phyloP scores from a whole-genome alignment of 2,797 vertebrate genomes.

The Masticophis lateralis region DNA sequence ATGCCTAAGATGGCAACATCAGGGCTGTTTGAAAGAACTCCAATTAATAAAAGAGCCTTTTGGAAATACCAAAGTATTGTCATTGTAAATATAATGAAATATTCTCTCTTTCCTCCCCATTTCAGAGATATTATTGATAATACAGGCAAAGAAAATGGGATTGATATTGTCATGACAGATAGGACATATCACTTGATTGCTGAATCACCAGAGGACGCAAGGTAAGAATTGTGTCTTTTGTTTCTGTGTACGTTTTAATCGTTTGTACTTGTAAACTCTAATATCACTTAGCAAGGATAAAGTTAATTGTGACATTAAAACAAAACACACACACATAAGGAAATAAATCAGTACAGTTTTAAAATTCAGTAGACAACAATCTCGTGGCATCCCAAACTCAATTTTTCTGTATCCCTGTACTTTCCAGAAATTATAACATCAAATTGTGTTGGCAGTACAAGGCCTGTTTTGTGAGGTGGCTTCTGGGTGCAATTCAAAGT shows the following conservation, averaged over 20 bases:
- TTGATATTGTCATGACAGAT: constrained; percentile 86
- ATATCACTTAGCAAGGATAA: neutral
- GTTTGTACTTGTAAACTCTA: neutral
- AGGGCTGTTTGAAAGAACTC: neutral
- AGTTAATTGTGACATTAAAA: constrained; percentile 10
- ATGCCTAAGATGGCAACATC: neutral
- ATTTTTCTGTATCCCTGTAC: neutral
- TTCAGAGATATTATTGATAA: constrained; percentile 91
- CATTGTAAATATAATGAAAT: neutral
- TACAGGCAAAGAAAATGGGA: constrained; percentile 91
- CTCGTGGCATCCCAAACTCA: neutral
- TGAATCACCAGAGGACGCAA: constrained; percentile 92
- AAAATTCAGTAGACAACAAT: neutral
- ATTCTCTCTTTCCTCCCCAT: neutral
- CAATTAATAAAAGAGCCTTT: neutral
- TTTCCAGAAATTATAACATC: neutral
- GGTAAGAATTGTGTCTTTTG: constrained; percentile 66
- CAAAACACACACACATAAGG: neutral
- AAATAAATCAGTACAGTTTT: neutral
- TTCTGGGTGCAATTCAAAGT: neutral
- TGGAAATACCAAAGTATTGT: neutral
- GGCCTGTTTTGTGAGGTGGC: neutral
- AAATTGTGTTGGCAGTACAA: neutral
- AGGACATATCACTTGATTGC: constrained; percentile 92
- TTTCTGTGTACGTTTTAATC: neutral